Evolutionary conservation across 1,140 invertebrate genomes (phyloP).

Genomic region (Bombus sibiricus): DNA sequence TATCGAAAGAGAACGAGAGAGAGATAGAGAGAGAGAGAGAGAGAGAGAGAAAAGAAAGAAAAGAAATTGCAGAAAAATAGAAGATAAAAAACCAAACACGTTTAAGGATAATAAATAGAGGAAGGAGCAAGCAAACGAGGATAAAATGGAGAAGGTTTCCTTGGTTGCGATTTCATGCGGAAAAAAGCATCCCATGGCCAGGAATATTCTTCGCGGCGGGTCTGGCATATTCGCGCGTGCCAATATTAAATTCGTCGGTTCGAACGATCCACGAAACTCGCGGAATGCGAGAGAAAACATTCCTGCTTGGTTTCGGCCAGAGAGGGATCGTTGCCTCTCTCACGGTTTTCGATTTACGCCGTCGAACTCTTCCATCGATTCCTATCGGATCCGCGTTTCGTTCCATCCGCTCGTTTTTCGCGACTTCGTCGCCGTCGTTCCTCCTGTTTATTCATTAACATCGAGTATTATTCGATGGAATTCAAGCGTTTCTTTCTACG

Average conservation of each 20-base stretch:
- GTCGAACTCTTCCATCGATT: neutral
- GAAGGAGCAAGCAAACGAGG: neutral
- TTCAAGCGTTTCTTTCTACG: no score
- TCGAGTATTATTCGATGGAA: neutral
- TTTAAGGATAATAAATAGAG: neutral
- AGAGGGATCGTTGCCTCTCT: neutral
- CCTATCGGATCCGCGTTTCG: neutral
- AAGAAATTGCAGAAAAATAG: no score
- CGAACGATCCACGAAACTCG: constrained; percentile 7
- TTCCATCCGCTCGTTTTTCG: neutral
- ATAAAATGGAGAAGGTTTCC: neutral
- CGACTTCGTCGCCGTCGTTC: neutral
- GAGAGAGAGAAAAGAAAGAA: no score
- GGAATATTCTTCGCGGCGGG: constrained; percentile 11
- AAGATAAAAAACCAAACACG: neutral
- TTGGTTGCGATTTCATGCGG: constrained; percentile 19
- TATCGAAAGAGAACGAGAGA: neutral
- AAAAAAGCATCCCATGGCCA: constrained; percentile 16
- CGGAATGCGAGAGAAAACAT: constrained; percentile 30
- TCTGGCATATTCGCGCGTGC: constrained; percentile 43
- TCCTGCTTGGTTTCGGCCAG: neutral
- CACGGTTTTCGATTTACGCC: neutral
- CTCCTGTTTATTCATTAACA: neutral
- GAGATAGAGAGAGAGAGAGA: no score
- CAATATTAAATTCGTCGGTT: constrained; percentile 63